Evolutionary conservation across 1,140 invertebrate species (phyloP), one percentile per base, ranked within the genome.

Genomic region (Drosophila prosaltans): DNA sequence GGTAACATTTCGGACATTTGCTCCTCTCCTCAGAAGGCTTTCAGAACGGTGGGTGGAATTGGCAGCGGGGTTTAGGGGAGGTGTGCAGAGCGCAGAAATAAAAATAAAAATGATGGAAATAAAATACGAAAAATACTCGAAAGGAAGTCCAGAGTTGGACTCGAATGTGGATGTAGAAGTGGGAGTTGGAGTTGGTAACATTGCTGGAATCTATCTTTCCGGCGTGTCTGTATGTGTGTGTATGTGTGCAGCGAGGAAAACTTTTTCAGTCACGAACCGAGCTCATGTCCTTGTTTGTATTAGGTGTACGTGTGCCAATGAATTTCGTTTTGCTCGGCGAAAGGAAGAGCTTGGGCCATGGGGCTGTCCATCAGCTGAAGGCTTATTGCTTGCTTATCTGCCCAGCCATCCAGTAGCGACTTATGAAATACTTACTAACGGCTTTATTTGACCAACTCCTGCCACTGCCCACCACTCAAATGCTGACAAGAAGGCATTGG

Each of bases 221-320:
- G 45, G 45, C 26, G 45, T 51, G 24, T 51, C 21, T 51, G 36
- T 57, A 28, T 57, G n/a, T 57, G 28, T 32, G 26, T 16, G 28
- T 32, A 4, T 30, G 28, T 55, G 21, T 66, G 57, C 67, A 74
- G 79, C 67, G 63, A 75, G 88, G 66, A 69, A 76, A 80, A 89
- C 79, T 69, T 89, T 79, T 84, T 81, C 84, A 89, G 84, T 89
- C 84, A 89, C 84, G 84, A 89, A 78, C 72, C 48, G 71, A 78
- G 81, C 84, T 89, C 84, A 89, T 89, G 81, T 90, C 84, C 84
- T 89, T 89, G 84, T 89, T 89, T 89, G 84, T 89, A 89, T 90
- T 90, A 84, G 84, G 74, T 78, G 84, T 76, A 89, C 84, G 84
- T 89, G 84, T 89, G 85, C 84, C 80, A 89, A 89, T 89, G 84